Evolutionary conservation across 2,113 vertebrate genomes (phyloP).

Genomic region (Microcebus murinus): DNA sequence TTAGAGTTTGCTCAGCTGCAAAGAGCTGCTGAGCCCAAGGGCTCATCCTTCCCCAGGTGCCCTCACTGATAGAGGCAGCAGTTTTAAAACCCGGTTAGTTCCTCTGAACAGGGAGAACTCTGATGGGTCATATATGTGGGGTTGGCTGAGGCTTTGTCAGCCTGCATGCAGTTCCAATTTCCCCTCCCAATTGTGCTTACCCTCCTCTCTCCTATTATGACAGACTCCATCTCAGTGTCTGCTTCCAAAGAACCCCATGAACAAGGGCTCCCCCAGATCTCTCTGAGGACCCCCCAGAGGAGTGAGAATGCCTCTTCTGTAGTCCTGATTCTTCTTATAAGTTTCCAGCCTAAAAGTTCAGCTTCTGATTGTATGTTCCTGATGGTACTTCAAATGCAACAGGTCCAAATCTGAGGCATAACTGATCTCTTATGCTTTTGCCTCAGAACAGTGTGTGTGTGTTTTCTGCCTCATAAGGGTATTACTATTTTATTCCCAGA

Average conservation of each 20-base stretch:
- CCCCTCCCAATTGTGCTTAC: neutral
- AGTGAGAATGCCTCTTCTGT: neutral
- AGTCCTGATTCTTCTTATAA: neutral
- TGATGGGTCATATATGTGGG: neutral
- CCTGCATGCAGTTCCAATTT: neutral
- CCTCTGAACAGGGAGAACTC: neutral
- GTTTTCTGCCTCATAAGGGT: neutral
- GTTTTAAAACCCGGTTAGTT: neutral
- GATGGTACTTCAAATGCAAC: neutral
- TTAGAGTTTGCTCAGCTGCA: slow-evolving; percentile 5
- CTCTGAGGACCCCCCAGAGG: neutral
- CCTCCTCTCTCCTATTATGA: neutral
- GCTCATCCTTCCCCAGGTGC: neutral
- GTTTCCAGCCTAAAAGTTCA: neutral
- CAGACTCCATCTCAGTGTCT: neutral
- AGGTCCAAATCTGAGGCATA: neutral
- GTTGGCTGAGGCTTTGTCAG: too few relatives aligned
- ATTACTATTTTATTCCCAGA: neutral
- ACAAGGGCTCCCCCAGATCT: neutral
- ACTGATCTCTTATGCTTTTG: neutral
- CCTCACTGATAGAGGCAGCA: neutral
- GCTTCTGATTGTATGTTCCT: neutral
- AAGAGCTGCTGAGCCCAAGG: neutral
- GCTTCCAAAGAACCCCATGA: neutral
- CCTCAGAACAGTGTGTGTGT: neutral